Evolutionary conservation across 2,888 invertebrate genomes (phyloP).

Genomic region (Orthosia gracilis): DNA sequence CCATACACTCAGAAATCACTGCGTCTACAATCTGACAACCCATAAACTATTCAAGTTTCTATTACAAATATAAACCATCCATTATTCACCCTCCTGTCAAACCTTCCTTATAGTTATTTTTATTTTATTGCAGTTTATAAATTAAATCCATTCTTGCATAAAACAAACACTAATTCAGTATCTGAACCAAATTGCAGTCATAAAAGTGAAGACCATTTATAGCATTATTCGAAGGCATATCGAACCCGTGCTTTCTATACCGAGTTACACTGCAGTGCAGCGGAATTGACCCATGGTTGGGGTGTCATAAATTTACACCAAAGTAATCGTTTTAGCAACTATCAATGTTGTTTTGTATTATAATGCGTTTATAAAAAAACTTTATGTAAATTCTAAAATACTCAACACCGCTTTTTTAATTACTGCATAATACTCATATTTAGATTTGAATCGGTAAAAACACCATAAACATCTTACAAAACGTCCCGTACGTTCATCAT

Average conservation of each 20-base stretch:
- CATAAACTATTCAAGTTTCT: conserved; percentile 58
- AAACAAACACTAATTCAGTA: conserved; percentile 88
- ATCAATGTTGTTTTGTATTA: not conserved
- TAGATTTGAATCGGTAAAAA: not conserved
- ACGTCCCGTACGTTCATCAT: conserved; percentile 35
- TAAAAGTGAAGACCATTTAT: conserved; percentile 90
- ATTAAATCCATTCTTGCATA: conserved; percentile 85
- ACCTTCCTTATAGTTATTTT: conserved; percentile 55
- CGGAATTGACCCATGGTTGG: conserved; percentile 54
- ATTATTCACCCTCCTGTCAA: conserved; percentile 57
- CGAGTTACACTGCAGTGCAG: conserved; percentile 80
- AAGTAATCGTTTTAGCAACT: conserved; percentile 14
- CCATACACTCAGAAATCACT: conserved; percentile 67
- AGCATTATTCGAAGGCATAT: conserved; percentile 89
- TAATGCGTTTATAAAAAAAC: not conserved
- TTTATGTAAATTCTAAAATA: not conserved
- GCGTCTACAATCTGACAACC: conserved; percentile 46
- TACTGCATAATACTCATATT: not conserved
- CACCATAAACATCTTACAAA: conserved; percentile 11
- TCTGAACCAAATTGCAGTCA: conserved; percentile 87
- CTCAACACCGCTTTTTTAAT: fast-evolving
- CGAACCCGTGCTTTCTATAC: conserved; percentile 85
- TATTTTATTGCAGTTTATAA: conserved; percentile 71
- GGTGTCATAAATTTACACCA: conserved; percentile 28
- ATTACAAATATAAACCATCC: conserved; percentile 43